Evolutionary conservation across 53 echinoderm and acorn worm genomes (phyloP).

Genomic region (Hippasteria phrygiana): DNA sequence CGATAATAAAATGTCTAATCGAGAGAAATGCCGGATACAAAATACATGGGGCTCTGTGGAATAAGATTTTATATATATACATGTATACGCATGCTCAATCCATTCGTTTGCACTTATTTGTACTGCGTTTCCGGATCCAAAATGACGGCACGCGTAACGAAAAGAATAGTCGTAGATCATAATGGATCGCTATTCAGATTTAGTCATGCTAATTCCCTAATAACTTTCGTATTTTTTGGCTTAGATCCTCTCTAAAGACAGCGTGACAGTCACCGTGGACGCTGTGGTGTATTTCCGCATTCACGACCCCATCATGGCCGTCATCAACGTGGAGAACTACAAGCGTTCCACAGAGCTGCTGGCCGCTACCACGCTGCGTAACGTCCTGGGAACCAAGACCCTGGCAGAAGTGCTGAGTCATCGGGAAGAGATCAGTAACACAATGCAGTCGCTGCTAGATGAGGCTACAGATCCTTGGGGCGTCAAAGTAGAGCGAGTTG

Average conservation of each 20-base stretch:
- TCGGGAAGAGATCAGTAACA: conserved; percentile 47
- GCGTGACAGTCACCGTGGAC: conserved; percentile 87
- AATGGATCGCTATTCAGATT: no score
- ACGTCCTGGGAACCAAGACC: conserved; percentile 85
- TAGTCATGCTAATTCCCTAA: background rate
- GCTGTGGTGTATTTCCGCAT: conserved; percentile 88
- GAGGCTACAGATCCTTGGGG: conserved; percentile 94
- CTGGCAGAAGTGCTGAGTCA: conserved; percentile 55
- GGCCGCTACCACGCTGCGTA: conserved; percentile 86
- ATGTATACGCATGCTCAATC: no score
- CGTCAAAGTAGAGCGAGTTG: conserved; percentile 93
- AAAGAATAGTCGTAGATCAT: no score
- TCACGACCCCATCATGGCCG: conserved; percentile 74
- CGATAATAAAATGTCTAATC: no score
- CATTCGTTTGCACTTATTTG: no score
- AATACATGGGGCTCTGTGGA: no score
- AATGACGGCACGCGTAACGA: no score
- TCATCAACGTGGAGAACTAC: conserved; percentile 83
- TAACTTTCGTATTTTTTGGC: background rate
- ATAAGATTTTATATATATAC: no score
- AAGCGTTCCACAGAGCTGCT: conserved; percentile 79
- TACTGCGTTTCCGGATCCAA: no score
- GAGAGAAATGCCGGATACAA: no score
- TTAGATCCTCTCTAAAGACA: conserved; percentile 91
- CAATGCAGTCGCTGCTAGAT: conserved; percentile 63